These are phyloP conservation scores for Syrmaticus mikado DNA, from an alignment of 2,113 vertebrate species.

Conservation along the genomic window DNA sequence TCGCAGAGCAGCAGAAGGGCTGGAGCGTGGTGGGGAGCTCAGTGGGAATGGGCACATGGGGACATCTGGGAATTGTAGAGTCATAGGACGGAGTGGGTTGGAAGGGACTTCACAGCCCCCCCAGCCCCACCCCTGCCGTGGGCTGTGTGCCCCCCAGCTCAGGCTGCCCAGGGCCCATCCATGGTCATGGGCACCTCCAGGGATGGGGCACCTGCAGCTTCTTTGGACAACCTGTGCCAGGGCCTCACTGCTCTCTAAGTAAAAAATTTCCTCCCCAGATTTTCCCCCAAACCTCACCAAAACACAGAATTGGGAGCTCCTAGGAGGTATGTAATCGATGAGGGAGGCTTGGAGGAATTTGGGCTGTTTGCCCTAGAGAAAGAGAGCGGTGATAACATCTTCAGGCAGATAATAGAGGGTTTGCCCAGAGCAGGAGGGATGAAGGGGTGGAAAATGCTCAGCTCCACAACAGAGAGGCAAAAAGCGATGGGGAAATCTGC, in stretches of 20 bases:
- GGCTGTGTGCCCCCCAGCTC: neutral
- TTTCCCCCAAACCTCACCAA: neutral
- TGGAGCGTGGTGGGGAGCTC: neutral
- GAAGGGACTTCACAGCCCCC: neutral
- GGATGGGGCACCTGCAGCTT: neutral
- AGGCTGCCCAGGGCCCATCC: neutral
- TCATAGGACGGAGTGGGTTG: no score
- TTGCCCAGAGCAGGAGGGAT: neutral
- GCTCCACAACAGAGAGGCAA: neutral
- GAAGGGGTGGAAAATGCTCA: neutral
- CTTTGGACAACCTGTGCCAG: neutral
- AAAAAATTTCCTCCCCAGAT: neutral
- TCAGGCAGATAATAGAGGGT: neutral
- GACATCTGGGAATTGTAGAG: neutral
- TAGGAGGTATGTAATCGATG: neutral
- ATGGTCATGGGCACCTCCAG: neutral
- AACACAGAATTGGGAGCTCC: neutral
- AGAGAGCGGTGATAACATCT: neutral
- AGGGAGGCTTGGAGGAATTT: neutral
- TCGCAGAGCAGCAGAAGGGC: rapidly evolving
- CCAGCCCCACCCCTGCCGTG: neutral
- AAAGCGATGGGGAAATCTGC: neutral
- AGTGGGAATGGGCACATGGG: rapidly evolving
- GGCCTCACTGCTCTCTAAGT: neutral
- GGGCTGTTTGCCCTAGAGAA: neutral